Evolutionary conservation across 2,888 invertebrate genomes (phyloP), one percentile per base, ranked within the genome.

Genomic region (Celastrina argiolus): DNA sequence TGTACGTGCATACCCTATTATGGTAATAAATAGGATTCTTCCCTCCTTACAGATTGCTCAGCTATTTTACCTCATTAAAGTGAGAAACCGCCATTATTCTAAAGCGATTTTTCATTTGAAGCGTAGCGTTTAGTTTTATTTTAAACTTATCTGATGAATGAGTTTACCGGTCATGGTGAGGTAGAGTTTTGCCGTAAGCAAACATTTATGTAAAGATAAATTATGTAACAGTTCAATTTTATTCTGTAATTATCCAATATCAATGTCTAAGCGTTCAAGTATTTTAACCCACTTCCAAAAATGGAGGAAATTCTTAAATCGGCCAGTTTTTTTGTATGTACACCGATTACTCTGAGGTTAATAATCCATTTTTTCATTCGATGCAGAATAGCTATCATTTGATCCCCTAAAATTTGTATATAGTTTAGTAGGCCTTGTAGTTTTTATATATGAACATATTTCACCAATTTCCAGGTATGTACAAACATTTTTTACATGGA

Each of bases 1-100:
- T 45, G 63, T 42, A n/a, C 28, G n/a, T 22, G 26, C 28, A 42
- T 31, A 28, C 61, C 70, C 71, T 56, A 41, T 71, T 71, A 73
- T 67, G 71, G 72, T 67, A 67, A 68, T 71, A 71, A 70, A 70
- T 70, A 71, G 69, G 68, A 73, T 72, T 64, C 69, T 69, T 69
- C 66, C 63, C 69, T 28, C 31, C 34, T 64, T 45, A 64, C 51
- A 51, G 64, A 45, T 51, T 28, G 34, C 64, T 31, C 10, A 34
- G 51, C 51, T 14, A 34, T 64, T 64, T 34, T 34, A 31, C 18
- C 45, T 64, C 64, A 34, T 64, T 64, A 64, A 51, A 64, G 64
- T 51, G 51, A 64, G 31, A 51, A 64, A 45, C 34, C 14, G 45
- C 51, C 51, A 31, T 51, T 31, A 64, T 51, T 51, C 34, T 51